Conservation (phyloP, 1,140 invertebrate genomes). For the Lasaia peninsularis region DNA sequence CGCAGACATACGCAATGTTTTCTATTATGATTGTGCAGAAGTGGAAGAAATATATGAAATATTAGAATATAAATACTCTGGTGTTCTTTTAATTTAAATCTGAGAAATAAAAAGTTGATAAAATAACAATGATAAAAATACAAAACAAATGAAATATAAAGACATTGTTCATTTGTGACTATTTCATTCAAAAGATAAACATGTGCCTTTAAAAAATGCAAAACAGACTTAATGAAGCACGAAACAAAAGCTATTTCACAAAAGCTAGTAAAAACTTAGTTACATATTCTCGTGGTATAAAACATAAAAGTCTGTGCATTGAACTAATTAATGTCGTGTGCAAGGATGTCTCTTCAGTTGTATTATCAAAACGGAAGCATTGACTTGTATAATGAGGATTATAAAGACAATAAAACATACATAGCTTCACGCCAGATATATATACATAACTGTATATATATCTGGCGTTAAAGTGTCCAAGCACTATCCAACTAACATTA, state of each 20-base stretch:
- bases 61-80: too few species aligned
- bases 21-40: too few species aligned
- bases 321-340: constrained; percentile 5
- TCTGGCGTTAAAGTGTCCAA: too few species aligned
- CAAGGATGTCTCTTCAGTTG: constrained; percentile 1
- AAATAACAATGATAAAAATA: neutral
- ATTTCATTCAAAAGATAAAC: neutral
- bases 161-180: neutral
- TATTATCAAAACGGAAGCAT: neutral
- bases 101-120: too few species aligned
- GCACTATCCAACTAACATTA: too few species aligned
- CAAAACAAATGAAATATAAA: constrained; percentile 2
- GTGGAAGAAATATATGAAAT: too few species aligned
- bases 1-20: too few species aligned
- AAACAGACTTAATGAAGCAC: neutral
- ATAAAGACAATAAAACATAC: neutral
- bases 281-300: constrained; percentile 7
- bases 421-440: too few species aligned
- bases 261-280: neutral
- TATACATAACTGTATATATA: too few species aligned
- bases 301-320: constrained; percentile 3
- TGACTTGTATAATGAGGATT: constrained; percentile 6
- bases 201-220: neutral
- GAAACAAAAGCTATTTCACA: neutral
- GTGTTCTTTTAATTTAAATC: too few species aligned